Evolutionary conservation across 2,113 vertebrate species (phyloP), one percentile per base, ranked within the genome.

Genomic region (Lepus americanus): DNA sequence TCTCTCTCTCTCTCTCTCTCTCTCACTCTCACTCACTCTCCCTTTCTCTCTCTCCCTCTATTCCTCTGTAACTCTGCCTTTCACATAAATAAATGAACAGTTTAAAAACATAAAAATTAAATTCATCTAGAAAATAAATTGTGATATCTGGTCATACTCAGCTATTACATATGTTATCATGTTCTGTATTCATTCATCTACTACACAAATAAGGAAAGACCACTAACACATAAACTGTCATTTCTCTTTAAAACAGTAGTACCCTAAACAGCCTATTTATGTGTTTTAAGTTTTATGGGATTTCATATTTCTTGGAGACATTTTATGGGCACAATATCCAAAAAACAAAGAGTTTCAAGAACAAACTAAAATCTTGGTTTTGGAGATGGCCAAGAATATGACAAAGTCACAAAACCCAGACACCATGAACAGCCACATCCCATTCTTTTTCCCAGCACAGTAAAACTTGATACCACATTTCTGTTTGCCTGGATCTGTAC

Each of bases 361-460:
- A 63, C 25, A 83, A 80, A 92, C 10, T 78, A 22, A 90, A 85
- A 77, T 27, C 1, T 23, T 87, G 22, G 5, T 64, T 77, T 63
- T 33, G 13, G 63, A 66, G 44, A 69, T 33, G 85, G 53, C 81
- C 93, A 94, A 90, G 84, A 78, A 88, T 20, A 81, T 84, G 72
- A 90, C 82, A 94, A 92, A 90, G 61, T 81, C 74, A 73, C 82
- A 81, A 80, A 94, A n/a, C 23, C 23, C 84, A 72, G 73, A 70
- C 31, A 36, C 16, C 19, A 0, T 49, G 6, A 85, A 12, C 8
- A 39, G 23, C 3, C 53, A 6, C 22, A 31, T 19, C 3, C 6
- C 19, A 3, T 49, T 63, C 61, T 61, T 69, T 89, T 79, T 25
- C 67, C 27, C 31, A 81, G 12, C 3, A n/a, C 2, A 20, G 8